A percentile compares a stretch with the other conserved stretches of the same genome.
Evolutionary conservation across 2,797 vertebrate genomes (phyloP).

Genomic region (Urocyon cinereoargenteus): DNA sequence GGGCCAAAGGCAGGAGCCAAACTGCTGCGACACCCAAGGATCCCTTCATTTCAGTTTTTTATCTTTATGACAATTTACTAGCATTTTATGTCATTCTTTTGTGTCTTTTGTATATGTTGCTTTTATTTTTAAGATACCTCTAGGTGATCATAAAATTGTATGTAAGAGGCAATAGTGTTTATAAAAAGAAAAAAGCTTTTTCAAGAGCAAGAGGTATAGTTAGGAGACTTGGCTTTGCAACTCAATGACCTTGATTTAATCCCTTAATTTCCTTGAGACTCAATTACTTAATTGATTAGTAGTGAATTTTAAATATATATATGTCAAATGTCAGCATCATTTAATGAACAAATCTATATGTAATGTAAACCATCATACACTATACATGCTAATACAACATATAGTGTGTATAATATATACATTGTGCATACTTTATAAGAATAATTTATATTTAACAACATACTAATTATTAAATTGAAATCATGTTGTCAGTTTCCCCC

Average conservation of each 20-base stretch:
- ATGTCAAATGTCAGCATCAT: not conserved
- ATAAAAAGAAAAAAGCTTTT: conserved; percentile 4
- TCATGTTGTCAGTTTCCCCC: not conserved
- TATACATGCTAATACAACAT: not conserved
- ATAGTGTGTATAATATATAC: not conserved
- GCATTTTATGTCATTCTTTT: conserved; percentile 51
- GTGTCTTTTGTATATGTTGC: conserved; percentile 24
- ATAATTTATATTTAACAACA: not conserved
- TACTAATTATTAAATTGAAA: conserved; percentile 15
- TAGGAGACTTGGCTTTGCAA: conserved; percentile 9
- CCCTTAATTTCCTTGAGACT: conserved; percentile 6
- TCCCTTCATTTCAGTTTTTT: conserved; percentile 53
- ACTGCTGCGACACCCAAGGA: too few species aligned
- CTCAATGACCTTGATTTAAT: not conserved
- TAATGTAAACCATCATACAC: not conserved
- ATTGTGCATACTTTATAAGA: not conserved
- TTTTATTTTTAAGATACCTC: conserved; percentile 60
- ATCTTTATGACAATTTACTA: conserved; percentile 62
- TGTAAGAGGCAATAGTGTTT: not conserved
- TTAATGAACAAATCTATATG: not conserved
- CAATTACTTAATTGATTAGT: not conserved
- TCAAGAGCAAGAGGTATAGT: not conserved
- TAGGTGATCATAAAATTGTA: conserved; percentile 49
- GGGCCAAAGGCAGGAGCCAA: too few species aligned
- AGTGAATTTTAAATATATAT: not conserved